Evolutionary conservation across 2,797 vertebrate genomes (phyloP).

Genomic region (Thalassophryne amazonica): DNA sequence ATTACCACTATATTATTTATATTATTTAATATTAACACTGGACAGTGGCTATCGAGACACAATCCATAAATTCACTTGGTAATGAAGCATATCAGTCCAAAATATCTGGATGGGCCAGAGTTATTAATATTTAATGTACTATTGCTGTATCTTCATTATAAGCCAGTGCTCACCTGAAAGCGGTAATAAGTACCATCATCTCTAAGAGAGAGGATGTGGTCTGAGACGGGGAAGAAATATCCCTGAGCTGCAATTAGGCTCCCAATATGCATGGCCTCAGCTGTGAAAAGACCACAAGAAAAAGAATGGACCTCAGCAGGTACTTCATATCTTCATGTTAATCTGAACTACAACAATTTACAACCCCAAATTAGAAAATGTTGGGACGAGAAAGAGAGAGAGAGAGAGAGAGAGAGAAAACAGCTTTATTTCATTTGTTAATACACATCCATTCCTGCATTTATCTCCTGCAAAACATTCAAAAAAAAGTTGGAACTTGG

Average conservation of each 20-base stretch:
- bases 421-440: too few relatives aligned
- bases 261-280: conserved; percentile 95
- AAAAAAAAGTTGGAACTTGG: neutral
- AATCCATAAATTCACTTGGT: too few relatives aligned
- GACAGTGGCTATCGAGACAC: too few relatives aligned
- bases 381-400: too few relatives aligned
- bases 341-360: neutral
- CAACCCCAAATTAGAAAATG: too few relatives aligned
- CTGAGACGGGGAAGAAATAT: conserved; percentile 96
- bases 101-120: neutral
- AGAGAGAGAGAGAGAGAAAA: too few relatives aligned
- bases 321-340: neutral
- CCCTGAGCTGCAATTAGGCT: conserved; percentile 95
- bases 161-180: conserved; percentile 85
- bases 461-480: neutral
- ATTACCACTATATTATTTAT: too few relatives aligned
- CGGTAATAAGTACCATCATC: conserved; percentile 96
- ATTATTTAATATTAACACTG: neutral
- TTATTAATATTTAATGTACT: neutral
- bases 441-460: too few relatives aligned
- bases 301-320: neutral
- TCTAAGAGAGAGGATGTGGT: conserved; percentile 94
- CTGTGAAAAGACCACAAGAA: conserved; percentile 64
- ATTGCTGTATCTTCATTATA: too few relatives aligned
- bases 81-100: neutral